phyloP scores from a whole-genome alignment of 1,140 invertebrate species.

The Ceratoteleas bidentatus region DNA sequence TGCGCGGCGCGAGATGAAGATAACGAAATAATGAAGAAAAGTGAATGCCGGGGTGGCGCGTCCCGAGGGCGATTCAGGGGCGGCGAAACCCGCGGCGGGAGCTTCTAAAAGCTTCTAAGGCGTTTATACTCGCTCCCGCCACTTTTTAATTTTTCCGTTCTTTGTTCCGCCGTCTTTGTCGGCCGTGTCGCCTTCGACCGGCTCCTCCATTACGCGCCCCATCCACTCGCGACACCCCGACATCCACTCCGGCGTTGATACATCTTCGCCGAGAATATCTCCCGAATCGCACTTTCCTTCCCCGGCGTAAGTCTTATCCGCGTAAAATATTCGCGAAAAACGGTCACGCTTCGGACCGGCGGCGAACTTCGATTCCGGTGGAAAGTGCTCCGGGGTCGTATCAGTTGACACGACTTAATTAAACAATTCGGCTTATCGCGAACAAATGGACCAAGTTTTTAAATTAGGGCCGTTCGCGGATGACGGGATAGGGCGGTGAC shows the following conservation, averaged over 20 bases:
- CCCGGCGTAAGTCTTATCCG: slow-evolving; percentile 31
- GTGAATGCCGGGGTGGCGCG: slow-evolving; percentile 38
- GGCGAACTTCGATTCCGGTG: slow-evolving; percentile 21
- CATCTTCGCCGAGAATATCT: slow-evolving; percentile 60
- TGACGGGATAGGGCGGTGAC: slow-evolving; percentile 32
- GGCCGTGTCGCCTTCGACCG: slow-evolving; percentile 44
- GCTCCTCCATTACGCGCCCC: slow-evolving; percentile 31
- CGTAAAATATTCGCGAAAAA: slow-evolving; percentile 50
- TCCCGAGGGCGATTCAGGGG: slow-evolving; percentile 31
- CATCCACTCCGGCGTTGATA: slow-evolving; percentile 59
- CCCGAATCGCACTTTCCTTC: slow-evolving; percentile 57
- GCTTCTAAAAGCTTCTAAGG: slow-evolving; percentile 65
- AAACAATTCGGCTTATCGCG: slow-evolving; percentile 57
- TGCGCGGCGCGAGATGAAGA: slow-evolving; percentile 53
- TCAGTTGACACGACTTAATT: slow-evolving; percentile 53
- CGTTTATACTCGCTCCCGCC: slow-evolving; percentile 53
- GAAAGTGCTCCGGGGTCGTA: slow-evolving; percentile 7
- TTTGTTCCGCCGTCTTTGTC: slow-evolving; percentile 50
- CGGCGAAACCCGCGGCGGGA: slow-evolving; percentile 38
- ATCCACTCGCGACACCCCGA: slow-evolving; percentile 46
- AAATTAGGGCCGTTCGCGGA: slow-evolving; percentile 5
- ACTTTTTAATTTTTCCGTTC: slow-evolving; percentile 66
- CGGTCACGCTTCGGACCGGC: slow-evolving; percentile 29
- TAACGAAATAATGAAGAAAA: slow-evolving; percentile 64
- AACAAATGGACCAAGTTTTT: slow-evolving; percentile 57